A percentile compares a stretch with the other conserved stretches of the same genome.
Conservation (phyloP, 2,113 vertebrate genomes). For the Marcusenius ussheri region DNA sequence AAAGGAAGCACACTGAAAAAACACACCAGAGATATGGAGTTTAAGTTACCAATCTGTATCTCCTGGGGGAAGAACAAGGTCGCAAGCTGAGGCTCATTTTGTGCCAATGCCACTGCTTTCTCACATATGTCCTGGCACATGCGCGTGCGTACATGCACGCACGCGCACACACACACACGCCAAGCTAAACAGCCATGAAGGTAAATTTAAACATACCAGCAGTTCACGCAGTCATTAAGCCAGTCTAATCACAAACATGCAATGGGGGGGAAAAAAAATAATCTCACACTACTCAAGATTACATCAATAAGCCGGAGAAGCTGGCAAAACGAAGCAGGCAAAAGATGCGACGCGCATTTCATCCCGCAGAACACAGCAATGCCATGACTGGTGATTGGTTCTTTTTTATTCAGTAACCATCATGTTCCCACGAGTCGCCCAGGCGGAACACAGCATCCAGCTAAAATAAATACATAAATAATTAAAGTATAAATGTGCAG, state of each 20-base stretch:
- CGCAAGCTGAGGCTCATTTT: slow-evolving; percentile 13
- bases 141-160: background rate
- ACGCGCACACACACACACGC: slow-evolving; percentile 3
- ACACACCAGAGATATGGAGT: background rate
- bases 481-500: background rate
- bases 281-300: slow-evolving; percentile 27
- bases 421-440: background rate
- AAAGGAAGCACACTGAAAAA: slow-evolving; percentile 8
- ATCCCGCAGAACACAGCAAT: background rate
- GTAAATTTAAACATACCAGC: background rate
- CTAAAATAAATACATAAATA: slow-evolving; percentile 18
- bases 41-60: slow-evolving; percentile 8
- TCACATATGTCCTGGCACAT: slow-evolving; percentile 16
- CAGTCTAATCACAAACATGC: slow-evolving; percentile 41
- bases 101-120: slow-evolving; percentile 7
- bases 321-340: slow-evolving; percentile 23
- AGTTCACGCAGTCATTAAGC: slow-evolving; percentile 26
- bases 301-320: slow-evolving; percentile 29
- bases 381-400: background rate
- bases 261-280: background rate
- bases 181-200: background rate
- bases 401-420: background rate
- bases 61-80: background rate
- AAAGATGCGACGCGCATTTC: slow-evolving; percentile 1
- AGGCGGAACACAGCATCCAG: background rate